Evolutionary conservation across 2,888 invertebrate species (phyloP).

Genomic region (Drosophila nr. perissopoda): DNA sequence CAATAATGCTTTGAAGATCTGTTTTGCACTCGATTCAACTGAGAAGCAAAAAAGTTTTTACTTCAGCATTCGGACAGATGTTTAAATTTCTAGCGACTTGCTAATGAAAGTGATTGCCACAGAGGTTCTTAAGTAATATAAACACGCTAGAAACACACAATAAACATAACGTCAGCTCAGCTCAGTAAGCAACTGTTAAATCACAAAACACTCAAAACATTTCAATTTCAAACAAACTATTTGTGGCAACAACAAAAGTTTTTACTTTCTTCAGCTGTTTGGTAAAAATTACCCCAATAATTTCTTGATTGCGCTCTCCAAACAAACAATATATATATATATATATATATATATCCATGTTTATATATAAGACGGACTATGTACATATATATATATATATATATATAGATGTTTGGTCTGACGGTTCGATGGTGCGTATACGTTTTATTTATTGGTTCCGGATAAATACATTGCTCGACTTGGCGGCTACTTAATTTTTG

Average conservation of each 20-base stretch:
- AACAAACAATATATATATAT: neutral
- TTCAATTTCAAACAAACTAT: neutral
- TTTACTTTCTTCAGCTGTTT: constrained; percentile 14
- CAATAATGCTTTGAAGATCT: neutral
- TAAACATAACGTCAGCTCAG: neutral
- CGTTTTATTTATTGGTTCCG: constrained; percentile 68
- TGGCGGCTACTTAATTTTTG: constrained; percentile 63
- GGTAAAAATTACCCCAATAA: constrained; percentile 29
- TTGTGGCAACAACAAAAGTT: neutral
- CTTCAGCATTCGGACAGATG: no score
- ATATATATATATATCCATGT: constrained; percentile 11
- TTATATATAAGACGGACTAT: constrained; percentile 15
- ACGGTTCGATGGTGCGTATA: constrained; percentile 45
- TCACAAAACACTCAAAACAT: neutral
- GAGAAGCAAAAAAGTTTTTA: neutral
- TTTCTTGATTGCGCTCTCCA: constrained; percentile 25
- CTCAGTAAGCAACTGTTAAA: neutral
- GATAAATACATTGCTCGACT: constrained; percentile 61
- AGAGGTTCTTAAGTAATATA: constrained; percentile 1
- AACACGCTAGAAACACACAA: neutral
- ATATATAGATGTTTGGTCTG: neutral
- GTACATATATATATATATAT: neutral
- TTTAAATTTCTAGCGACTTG: neutral
- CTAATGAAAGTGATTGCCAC: neutral
- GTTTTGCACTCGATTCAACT: neutral